phyloP scores from a whole-genome alignment of 2,113 vertebrate genomes.

The Etheostoma spectabile region DNA sequence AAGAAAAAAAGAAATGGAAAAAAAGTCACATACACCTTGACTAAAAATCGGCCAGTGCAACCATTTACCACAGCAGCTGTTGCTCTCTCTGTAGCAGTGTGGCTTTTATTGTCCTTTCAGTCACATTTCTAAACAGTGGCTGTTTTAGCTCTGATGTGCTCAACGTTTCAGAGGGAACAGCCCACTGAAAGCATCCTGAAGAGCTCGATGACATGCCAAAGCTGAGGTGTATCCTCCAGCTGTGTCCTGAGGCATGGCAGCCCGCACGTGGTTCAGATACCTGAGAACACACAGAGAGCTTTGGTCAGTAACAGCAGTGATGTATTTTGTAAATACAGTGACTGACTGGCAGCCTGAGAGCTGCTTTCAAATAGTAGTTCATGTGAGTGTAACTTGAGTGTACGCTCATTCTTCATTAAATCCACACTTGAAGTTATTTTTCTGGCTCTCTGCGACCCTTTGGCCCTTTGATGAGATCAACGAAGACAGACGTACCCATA shows the following conservation, averaged over 20 bases:
- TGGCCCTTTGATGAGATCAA: constrained; percentile 67
- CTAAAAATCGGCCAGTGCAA: background rate
- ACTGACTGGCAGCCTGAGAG: constrained; percentile 45
- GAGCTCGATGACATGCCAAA: constrained; percentile 93
- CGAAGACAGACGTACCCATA: constrained; percentile 53
- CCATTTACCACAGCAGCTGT: background rate
- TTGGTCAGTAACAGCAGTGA: constrained; percentile 50
- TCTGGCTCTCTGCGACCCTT: constrained; percentile 49
- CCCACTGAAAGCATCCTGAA: constrained; percentile 97
- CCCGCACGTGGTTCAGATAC: constrained; percentile 95
- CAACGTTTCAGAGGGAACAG: constrained; percentile 81
- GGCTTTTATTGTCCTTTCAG: constrained; percentile 40
- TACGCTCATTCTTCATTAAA: constrained; percentile 66
- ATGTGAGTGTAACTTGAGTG: constrained; percentile 55
- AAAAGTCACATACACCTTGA: constrained; percentile 25
- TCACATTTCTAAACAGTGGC: constrained; percentile 7
- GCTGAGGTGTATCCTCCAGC: constrained; percentile 95
- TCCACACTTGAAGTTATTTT: constrained; percentile 66
- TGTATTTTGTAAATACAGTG: constrained; percentile 62
- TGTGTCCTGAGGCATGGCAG: constrained; percentile 90
- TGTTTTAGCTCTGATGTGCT: constrained; percentile 8
- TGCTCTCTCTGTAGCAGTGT: background rate
- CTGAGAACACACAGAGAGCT: constrained; percentile 80
- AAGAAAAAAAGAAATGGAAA: constrained; percentile 38
- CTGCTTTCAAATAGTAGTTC: constrained; percentile 44